These are phyloP conservation scores for Pachyseris speciosa DNA, from an alignment of 64 coral and sea anemone genomes.

Conservation along the genomic window DNA sequence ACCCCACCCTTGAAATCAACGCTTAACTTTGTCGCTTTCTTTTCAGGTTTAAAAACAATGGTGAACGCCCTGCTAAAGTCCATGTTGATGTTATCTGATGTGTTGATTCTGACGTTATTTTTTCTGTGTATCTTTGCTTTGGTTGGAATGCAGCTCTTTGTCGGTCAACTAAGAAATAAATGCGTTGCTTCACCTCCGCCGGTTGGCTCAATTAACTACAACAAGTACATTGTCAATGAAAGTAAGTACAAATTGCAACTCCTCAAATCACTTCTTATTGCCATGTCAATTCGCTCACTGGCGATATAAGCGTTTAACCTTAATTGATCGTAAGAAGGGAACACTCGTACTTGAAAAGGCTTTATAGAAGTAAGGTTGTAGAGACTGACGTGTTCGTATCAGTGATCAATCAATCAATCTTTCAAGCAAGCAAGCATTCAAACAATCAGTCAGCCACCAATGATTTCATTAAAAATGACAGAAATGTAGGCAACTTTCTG, in stretches of 20 bases:
- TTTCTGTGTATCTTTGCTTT: conserved; percentile 96
- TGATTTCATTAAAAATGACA: too few species aligned
- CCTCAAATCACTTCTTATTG: too few species aligned
- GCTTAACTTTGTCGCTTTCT: background rate
- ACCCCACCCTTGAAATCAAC: background rate
- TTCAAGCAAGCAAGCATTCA: too few species aligned
- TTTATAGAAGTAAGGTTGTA: too few species aligned
- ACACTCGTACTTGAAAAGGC: too few species aligned
- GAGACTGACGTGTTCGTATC: too few species aligned
- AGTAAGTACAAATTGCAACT: conserved; percentile 50
- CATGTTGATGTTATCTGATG: conserved; percentile 94
- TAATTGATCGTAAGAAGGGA: too few species aligned
- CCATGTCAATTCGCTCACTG: too few species aligned
- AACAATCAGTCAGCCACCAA: too few species aligned
- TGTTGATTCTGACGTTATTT: conserved; percentile 83
- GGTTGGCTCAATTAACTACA: conserved; percentile 27
- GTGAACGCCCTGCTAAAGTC: conserved; percentile 96
- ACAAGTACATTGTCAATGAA: conserved; percentile 57
- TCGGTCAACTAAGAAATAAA: conserved; percentile 89
- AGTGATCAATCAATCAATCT: too few species aligned
- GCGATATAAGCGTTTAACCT: too few species aligned
- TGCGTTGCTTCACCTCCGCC: conserved; percentile 38
- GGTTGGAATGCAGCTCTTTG: conserved; percentile 97
- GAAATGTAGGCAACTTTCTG: too few species aligned
- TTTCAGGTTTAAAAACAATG: conserved; percentile 94